Evolutionary conservation across 2,888 invertebrate species (phyloP).

Genomic region (Conomelus anceps): DNA sequence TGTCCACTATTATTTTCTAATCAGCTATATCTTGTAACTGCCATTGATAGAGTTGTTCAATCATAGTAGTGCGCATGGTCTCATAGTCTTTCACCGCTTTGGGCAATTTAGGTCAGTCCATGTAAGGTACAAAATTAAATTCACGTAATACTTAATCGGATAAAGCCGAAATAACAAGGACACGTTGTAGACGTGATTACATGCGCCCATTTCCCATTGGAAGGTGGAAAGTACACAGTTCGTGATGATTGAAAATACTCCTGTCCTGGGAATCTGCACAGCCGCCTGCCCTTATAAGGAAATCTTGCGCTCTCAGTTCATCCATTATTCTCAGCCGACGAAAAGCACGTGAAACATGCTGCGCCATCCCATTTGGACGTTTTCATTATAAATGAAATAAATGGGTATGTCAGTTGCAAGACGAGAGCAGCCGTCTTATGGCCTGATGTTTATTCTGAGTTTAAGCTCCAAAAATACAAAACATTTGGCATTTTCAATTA

Average conservation of each 20-base stretch:
- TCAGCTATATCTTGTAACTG: neutral
- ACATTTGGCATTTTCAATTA: neutral
- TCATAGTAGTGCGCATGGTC: neutral
- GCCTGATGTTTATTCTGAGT: neutral
- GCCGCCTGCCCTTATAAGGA: neutral
- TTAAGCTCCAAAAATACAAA: neutral
- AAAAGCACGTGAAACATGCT: neutral
- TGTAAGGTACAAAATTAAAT: neutral
- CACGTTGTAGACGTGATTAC: neutral
- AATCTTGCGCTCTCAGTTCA: neutral
- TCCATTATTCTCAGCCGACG: neutral
- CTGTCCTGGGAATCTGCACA: neutral
- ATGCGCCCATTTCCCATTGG: neutral
- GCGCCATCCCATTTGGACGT: neutral
- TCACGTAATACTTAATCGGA: neutral
- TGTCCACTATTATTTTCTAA: neutral
- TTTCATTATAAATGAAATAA: neutral
- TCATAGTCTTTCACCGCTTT: neutral
- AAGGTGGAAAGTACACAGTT: neutral
- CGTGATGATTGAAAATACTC: neutral
- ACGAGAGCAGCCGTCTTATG: neutral
- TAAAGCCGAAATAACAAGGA: neutral
- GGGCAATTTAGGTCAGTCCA: neutral
- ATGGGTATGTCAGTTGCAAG: neutral
- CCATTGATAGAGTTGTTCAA: neutral